Evolutionary conservation across 1,140 invertebrate species (phyloP), one percentile per base, ranked within the genome.

Genomic region (Temnothorax nylanderi): DNA sequence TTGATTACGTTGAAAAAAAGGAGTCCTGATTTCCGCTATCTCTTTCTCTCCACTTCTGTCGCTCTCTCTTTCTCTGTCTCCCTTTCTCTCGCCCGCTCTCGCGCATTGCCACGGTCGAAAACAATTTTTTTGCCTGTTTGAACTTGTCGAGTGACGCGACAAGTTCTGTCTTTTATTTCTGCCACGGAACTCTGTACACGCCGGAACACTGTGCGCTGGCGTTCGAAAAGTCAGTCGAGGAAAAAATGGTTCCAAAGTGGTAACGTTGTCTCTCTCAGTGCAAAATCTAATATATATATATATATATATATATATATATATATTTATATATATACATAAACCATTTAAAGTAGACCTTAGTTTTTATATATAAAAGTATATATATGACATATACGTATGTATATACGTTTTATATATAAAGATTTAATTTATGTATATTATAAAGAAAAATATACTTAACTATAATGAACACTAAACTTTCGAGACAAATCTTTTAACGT

Each of bases 1-100:
- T 94, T 90, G 90, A 93, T 93, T 94, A 93, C 85, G 90, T 93
- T 92, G 89, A 93, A 92, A 93, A 93, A 84, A 91, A 90, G 85
- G 85, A 89, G 88, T 87, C 54, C 87, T 86, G 85, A 90, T 86
- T 90, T 86, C 58, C 54, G 65, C 71, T 64, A 51, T 81, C 69
- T 69, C 64, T 85, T 65, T 85, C 49, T 81, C 54, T 72, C 54
- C 64, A 26, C 72, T 58, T 90, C 85, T 86, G 77, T 82, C 89
- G 78, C 34, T 71, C 16, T 41, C 49, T 72, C 54, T 90, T 85
- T 86, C 74, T 82, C 89, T 75, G 26, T 71, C 16, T 51, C 41
- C 78, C 62, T 85, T 37, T 75, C 49, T 80, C 71, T 85, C 62
- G 69, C 56, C 60, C 87, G 65, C 76, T 85, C 37, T 86, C 77